These are phyloP conservation scores for Aphodius granarius DNA, from an alignment of 2,888 invertebrate species.

Conservation along the genomic window DNA sequence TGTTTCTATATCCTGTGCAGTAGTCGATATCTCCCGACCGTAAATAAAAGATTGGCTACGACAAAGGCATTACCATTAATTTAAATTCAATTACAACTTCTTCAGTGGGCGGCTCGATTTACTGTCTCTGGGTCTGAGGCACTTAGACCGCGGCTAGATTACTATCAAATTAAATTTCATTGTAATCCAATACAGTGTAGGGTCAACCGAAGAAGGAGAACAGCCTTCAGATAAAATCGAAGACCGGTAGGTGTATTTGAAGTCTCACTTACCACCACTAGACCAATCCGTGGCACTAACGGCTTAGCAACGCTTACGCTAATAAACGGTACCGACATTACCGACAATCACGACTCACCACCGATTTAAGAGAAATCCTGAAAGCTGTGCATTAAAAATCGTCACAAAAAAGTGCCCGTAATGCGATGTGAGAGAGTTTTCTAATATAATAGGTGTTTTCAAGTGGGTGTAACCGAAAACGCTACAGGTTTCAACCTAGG, in stretches of 20 bases:
- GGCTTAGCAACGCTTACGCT: background rate
- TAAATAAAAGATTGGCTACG: constrained; percentile 12
- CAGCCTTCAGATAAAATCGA: constrained; percentile 19
- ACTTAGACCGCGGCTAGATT: constrained; percentile 10
- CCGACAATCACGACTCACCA: background rate
- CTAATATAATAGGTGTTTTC: background rate
- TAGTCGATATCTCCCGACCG: background rate
- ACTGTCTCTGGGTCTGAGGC: constrained; percentile 2
- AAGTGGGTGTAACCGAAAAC: background rate
- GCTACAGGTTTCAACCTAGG: background rate
- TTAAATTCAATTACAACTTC: constrained; percentile 25
- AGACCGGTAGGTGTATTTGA: constrained; percentile 20
- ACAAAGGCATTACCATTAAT: constrained; percentile 23
- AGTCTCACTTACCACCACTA: constrained; percentile 15
- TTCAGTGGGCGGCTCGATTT: constrained; percentile 24
- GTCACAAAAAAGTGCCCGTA: background rate
- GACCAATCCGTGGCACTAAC: background rate
- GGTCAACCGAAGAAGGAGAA: constrained; percentile 17
- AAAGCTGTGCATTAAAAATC: background rate
- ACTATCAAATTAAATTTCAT: constrained; percentile 24
- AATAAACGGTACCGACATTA: background rate
- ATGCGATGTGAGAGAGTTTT: background rate
- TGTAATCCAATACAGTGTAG: constrained; percentile 22
- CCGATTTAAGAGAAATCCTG: background rate
- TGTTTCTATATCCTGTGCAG: background rate